A percentile compares a stretch with the other conserved stretches of the same genome.
Evolutionary conservation across 1,140 invertebrate genomes (phyloP).

Genomic region (Apolygus lucorum): DNA sequence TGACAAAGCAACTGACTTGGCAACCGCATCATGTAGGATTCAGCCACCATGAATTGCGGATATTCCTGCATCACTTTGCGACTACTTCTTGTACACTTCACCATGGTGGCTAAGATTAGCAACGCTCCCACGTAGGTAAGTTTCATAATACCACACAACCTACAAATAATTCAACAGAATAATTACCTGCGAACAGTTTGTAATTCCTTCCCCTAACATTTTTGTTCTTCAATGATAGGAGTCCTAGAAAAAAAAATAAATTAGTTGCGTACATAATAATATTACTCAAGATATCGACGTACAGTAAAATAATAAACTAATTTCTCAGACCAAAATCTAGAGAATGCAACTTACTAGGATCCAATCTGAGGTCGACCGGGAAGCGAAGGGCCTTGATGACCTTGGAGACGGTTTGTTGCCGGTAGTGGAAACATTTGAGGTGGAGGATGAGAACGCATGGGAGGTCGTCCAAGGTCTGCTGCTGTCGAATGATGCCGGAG

Average conservation of each 20-base stretch:
- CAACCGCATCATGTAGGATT: too few species aligned
- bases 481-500: conserved; percentile 73
- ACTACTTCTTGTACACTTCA: too few species aligned
- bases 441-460: conserved; percentile 76
- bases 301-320: not conserved
- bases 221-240: conserved; percentile 50
- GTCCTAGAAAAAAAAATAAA: conserved; percentile 50
- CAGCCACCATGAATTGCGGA: too few species aligned
- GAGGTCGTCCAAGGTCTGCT: conserved; percentile 72
- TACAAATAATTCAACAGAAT: too few species aligned
- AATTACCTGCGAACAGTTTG: conserved; percentile 51
- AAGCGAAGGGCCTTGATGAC: conserved; percentile 83
- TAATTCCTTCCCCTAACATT: conserved; percentile 43
- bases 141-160: too few species aligned
- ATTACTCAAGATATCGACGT: too few species aligned
- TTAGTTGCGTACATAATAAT: conserved; percentile 4
- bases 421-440: conserved; percentile 76
- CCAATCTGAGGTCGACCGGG: conserved; percentile 79
- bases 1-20: too few species aligned
- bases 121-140: too few species aligned
- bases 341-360: conserved; percentile 59
- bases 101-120: too few species aligned
- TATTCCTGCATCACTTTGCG: too few species aligned
- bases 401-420: conserved; percentile 74
- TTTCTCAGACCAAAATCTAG: not conserved